Conservation (phyloP, 1,140 invertebrate genomes). For the Drosophila ananassae region DNA sequence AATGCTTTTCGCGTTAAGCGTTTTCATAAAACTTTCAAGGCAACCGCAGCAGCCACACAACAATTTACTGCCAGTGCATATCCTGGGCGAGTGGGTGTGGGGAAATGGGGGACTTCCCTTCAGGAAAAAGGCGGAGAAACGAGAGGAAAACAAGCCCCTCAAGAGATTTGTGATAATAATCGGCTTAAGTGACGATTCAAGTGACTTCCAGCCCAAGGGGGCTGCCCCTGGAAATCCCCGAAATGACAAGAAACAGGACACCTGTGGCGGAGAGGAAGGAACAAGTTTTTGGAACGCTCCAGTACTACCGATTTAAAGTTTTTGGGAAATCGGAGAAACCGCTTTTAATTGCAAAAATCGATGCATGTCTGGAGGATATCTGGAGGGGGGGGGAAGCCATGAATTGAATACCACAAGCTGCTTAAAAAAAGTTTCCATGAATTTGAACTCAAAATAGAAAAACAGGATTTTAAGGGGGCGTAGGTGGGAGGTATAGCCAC, state of each 20-base stretch:
- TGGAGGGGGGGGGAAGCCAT: slow-evolving; percentile 16
- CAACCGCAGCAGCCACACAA: slow-evolving; percentile 4
- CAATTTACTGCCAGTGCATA: slow-evolving; percentile 29
- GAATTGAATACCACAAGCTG: slow-evolving; percentile 42
- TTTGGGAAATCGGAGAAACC: slow-evolving; percentile 14
- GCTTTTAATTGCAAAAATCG: slow-evolving; percentile 53
- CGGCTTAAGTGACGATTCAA: slow-evolving; percentile 71
- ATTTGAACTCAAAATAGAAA: slow-evolving; percentile 17
- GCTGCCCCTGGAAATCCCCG: slow-evolving; percentile 24
- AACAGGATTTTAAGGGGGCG: slow-evolving; percentile 2
- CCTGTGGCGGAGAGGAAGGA: slow-evolving; percentile 15
- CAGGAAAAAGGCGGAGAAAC: not conserved
- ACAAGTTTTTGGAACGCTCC: not conserved
- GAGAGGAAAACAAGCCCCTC: slow-evolving; percentile 6
- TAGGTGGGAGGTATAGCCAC: not conserved
- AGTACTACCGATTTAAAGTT: slow-evolving; percentile 25
- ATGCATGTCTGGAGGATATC: slow-evolving; percentile 12
- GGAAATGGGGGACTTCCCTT: not conserved
- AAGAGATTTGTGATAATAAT: slow-evolving; percentile 65
- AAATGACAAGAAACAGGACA: slow-evolving; percentile 32
- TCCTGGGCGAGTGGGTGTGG: not conserved
- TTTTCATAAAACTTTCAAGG: slow-evolving; percentile 39
- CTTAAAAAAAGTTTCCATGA: slow-evolving; percentile 40
- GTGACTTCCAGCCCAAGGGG: slow-evolving; percentile 20
- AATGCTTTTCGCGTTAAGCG: slow-evolving; percentile 33